Evolutionary conservation across 92 coral and sea anemone genomes (phyloP).

Genomic region (Parazoanthus swiftii): DNA sequence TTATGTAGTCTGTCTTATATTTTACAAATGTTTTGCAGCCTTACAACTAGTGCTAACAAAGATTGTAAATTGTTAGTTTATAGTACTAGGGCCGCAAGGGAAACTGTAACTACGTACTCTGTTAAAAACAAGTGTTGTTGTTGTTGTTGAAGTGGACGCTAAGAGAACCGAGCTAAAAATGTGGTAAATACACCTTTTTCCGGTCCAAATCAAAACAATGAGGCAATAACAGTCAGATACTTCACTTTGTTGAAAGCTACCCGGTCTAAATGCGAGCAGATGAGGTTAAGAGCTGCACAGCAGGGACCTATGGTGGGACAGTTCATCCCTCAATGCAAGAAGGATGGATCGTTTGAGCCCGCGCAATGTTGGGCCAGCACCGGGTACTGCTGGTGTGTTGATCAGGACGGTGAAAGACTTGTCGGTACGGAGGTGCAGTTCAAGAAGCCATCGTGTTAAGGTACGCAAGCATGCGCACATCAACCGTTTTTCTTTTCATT

Average conservation of each 20-base stretch:
- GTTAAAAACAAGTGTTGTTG: no score
- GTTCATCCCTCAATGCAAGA: conserved; percentile 58
- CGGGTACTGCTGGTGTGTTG: conserved; percentile 81
- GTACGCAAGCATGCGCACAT: conserved; percentile 10
- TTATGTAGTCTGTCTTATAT: no score
- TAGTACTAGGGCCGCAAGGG: no score
- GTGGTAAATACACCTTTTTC: no score
- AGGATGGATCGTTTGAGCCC: conserved; percentile 57
- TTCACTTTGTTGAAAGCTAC: conserved; percentile 11
- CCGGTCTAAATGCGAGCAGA: conserved; percentile 53
- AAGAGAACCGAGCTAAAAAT: no score
- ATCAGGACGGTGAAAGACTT: conserved; percentile 41
- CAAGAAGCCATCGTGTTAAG: conserved; percentile 53
- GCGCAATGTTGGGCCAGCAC: conserved; percentile 72
- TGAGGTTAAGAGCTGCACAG: conserved; percentile 48
- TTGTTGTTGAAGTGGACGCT: no score
- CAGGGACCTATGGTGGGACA: conserved; percentile 51
- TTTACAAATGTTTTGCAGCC: no score
- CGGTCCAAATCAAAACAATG: no score
- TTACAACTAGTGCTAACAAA: no score
- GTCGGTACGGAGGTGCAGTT: conserved; percentile 59
- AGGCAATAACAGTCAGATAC: no score
- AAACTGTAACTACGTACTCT: no score
- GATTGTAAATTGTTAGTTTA: no score
- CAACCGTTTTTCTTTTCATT: neutral